Base-by-base conservation (phyloP, 2,888 invertebrate species). In the Apeira syringaria region DNA sequence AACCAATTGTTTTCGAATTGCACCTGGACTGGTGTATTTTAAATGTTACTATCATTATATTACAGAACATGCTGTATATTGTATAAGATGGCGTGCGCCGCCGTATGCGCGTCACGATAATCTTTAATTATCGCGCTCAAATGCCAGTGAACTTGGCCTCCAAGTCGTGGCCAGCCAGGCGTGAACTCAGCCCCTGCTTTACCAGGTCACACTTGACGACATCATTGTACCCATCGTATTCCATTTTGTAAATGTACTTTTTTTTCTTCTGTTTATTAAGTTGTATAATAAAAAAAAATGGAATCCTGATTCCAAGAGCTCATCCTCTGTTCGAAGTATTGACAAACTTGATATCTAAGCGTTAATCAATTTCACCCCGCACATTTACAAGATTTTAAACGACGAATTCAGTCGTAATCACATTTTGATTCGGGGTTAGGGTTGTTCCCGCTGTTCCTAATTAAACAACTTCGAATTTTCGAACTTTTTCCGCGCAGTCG, bases 131-230 rank as follows among this genome's bases (percentile, higher is more conserved):
- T 85, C 84, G 84, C 77, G 73, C 78, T 85, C 82, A 86, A 88
- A 88, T 89, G 89, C 88, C 88, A 88, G 83, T 89, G 88, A 89
- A 88, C 88, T 87, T 89, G 88, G 88, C 82, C 85, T 83, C 77
- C 78, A 64, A 76, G 79, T 70, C 71, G 74, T 71, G 66, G 63
- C 64, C 78, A 71, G 74, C 75, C 68, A 61, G 68, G 68, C 80
- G 73, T 74, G 77, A 67, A 67, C 55, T 51, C 68, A 68, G 73
- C 75, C 73, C 73, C 74, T 73, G 73, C 70, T 69, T 71, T 72
- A 75, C 71, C 83, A 78, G 87, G 87, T 86, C 85, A 76, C 75
- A 82, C 77, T 76, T 79, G 75, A 79, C 80, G 80, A 78, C 81
- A 76, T 71, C 71, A 71, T 61, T 64, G 24, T 24, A 58, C 50